phyloP scores from a whole-genome alignment of 1,140 invertebrate genomes.

The Drosophila pachea region DNA sequence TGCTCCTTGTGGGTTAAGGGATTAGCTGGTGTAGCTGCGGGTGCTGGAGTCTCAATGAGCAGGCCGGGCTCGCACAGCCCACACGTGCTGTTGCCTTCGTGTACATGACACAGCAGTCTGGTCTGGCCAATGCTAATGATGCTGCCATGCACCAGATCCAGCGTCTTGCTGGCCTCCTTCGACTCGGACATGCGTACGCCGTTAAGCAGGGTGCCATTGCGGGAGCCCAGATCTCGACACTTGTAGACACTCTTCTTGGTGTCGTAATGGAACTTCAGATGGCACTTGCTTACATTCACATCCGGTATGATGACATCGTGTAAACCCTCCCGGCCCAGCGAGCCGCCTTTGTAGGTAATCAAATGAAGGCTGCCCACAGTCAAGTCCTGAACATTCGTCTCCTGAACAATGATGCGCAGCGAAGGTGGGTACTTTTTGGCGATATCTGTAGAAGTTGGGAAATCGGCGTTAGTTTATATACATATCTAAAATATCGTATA shows the following conservation, averaged over 20 bases:
- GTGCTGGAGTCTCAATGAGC: constrained; percentile 78
- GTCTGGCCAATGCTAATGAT: constrained; percentile 85
- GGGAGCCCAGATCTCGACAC: constrained; percentile 89
- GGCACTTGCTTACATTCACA: constrained; percentile 90
- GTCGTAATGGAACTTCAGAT: constrained; percentile 87
- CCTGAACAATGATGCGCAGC: constrained; percentile 90
- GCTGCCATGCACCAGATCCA: constrained; percentile 87
- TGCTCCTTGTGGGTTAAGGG: constrained; percentile 83
- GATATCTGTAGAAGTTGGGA: constrained; percentile 80
- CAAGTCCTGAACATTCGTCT: constrained; percentile 84
- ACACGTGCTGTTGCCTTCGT: constrained; percentile 91
- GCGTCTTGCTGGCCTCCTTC: constrained; percentile 84
- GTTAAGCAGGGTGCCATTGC: constrained; percentile 93
- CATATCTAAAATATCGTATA: too few relatives aligned
- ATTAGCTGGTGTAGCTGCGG: constrained; percentile 14
- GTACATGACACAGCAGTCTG: constrained; percentile 91
- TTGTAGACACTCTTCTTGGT: constrained; percentile 82
- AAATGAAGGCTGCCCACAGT: constrained; percentile 89
- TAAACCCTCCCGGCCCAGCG: constrained; percentile 89
- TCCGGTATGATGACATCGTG: constrained; percentile 88
- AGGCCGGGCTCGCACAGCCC: constrained; percentile 93
- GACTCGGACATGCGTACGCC: constrained; percentile 86
- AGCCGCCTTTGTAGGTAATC: constrained; percentile 92
- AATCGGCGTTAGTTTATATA: not conserved
- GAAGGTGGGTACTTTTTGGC: constrained; percentile 89